These are phyloP conservation scores for Hypomesus transpacificus DNA, from an alignment of 2,113 vertebrate species.

Conservation along the genomic window DNA sequence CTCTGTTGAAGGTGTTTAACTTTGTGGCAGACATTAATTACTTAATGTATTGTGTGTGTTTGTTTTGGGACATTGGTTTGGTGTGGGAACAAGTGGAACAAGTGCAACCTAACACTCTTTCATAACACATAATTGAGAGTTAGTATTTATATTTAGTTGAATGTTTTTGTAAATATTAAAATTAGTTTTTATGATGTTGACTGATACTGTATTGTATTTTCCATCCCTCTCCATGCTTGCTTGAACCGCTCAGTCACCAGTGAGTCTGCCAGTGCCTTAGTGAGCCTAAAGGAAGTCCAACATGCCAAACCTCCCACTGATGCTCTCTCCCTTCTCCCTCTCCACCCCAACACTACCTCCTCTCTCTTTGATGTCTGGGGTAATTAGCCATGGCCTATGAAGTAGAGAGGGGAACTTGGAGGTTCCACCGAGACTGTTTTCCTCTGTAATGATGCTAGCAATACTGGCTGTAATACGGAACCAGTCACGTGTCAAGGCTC, in stretches of 20 bases:
- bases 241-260: constrained; percentile 11
- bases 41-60: constrained; percentile 13
- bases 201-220: neutral
- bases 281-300: constrained; percentile 23
- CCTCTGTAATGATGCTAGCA: constrained; percentile 33
- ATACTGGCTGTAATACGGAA: too few relatives aligned
- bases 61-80: neutral
- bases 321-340: constrained; percentile 20
- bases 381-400: constrained; percentile 42
- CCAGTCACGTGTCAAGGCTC: too few relatives aligned
- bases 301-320: constrained; percentile 21
- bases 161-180: neutral
- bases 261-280: neutral
- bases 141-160: neutral
- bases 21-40: constrained; percentile 11
- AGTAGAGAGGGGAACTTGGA: constrained; percentile 25
- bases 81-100: constrained; percentile 6
- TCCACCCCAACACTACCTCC: neutral
- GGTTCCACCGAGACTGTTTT: constrained; percentile 15
- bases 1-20: neutral
- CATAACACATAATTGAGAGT: neutral
- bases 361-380: constrained; percentile 41
- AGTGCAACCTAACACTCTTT: neutral
- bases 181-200: neutral
- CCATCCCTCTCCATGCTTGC: constrained; percentile 19